Base-by-base conservation (phyloP, 1,140 invertebrate species). In the Penaeus vannamei region DNA sequence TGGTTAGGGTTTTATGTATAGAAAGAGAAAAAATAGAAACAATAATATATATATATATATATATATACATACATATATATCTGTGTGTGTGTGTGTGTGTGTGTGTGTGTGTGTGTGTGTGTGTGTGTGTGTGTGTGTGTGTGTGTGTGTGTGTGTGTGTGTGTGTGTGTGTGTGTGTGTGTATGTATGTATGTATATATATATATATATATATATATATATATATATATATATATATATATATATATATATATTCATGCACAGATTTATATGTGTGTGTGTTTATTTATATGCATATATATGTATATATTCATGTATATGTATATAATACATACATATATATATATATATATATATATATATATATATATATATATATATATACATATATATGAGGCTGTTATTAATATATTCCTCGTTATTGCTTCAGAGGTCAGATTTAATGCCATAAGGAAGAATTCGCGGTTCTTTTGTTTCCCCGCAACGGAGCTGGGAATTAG, bases 291-390 rank as follows among this genome's bases (percentile, higher is more conserved):
- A 69, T 69, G 4, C 23, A 20, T 69, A 69, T 69, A 23, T 69
- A 69, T 69, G 4, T 69, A 12, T 69, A 23, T 69, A 23, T 69
- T 1, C 23, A 23, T 69, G 4, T 69, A 23, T 69, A 32, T 69
- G 23, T 23, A 69, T 72, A 72, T 72, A 72, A 26, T n/a, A n/a
- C 0, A 72, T 72, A n/a, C n/a, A 23, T 72, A 26, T n/a, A 23
- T 72, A 26, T 72, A 72, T 72, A n/a, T 72, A 22, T 72, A 72
- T 72, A 23, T 2, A 22, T 2, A 72, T 72, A 72, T 1, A 72
- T 72, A 72, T n/a, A 72, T 72, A 72, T 72, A 72, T 26, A 12
- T 72, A 72, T 72, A 72, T 72, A 72, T 72, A 72, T 72, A 72
- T 72, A n/a, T 72, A 72, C n/a, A 72, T 72, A n/a, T 72, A 72